Evolutionary conservation across 1,140 invertebrate genomes (phyloP), one percentile per base, ranked within the genome.

Genomic region (Panulirus ornatus): DNA sequence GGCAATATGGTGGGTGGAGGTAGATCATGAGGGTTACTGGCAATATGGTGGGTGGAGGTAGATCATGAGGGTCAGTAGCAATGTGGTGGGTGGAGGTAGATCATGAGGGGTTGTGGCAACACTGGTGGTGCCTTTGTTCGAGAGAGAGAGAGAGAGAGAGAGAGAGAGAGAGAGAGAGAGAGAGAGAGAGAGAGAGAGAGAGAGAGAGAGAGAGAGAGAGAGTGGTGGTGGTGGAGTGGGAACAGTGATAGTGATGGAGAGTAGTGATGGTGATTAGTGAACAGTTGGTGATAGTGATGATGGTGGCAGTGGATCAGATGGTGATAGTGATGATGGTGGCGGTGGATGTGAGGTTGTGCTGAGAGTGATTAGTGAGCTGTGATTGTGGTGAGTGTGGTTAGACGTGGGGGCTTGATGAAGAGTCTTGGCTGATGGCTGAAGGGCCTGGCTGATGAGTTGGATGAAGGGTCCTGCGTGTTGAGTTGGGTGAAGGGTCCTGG

Each of bases 161-260:
- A 40, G 34, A 51, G 78, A 81, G 9, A 81, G 3, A 9, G 78
- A 51, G 44, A 51, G 38, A 51, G 78, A 51, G 44, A 51, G 78
- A 51, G 38, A 51, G 44, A 54, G 42, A 30, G 78, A 54, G n/a
- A n/a, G 44, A 30, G 44, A 54, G 47, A 54, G 40, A 54, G 78
- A 81, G 42, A 54, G 40, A 54, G 22, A 81, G 14, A 54, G n/a
- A 81, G 42, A 81, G 78, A 81, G n/a, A 54, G 78, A 54, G 47
- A 81, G 78, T 27, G 27, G 51, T 22, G n/a, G n/a, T n/a, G 6
- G 8, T 63, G 8, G 27, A 63, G 19, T 63, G 58, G 58, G 27
- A 40, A 16, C 40, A 75, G 16, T 38, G 34, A 11, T 11, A 75
- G 40, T 36, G 34, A 30, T 42, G 11, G 5, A 2, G 27, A 8